Evolutionary conservation across 2,797 vertebrate species (phyloP), one percentile per base, ranked within the genome.

Genomic region (Lepilemur ruficaudatus): DNA sequence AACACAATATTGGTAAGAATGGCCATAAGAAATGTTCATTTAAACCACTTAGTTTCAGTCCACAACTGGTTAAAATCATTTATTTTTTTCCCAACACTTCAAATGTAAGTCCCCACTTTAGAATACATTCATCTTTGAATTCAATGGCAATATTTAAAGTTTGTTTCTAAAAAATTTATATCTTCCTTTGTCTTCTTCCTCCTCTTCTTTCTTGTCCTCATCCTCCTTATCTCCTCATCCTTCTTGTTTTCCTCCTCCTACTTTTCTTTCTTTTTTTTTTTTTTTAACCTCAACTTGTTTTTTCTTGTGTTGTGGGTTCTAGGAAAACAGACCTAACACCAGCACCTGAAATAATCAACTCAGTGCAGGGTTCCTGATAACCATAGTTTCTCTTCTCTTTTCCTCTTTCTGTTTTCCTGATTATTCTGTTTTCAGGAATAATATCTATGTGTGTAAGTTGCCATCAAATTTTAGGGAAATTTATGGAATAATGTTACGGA

Each of bases 91-190:
- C 70, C 2, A 20, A 25, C 28, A 57, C 23, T 13, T 89, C 30
- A 95, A 87, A 86, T 87, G 1, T 48, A 86, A 84, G 38, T 30
- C 4, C 28, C 30, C 80, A 50, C 25, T 91, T 91, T 76, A 79
- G 0, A n/a, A 41, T 46, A 70, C 59, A 91, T 76, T 65, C 5
- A 0, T 88, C 61, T 78, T 87, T 91, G 23, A 92, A 88, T 76
- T 92, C 12, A 52, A 41, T 57, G 28, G 12, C 11, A 55, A 3
- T 38, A 48, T 63, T 48, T 79, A 89, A 79, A 79, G 4, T 70
- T 88, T 85, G 5, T 52, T 89, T 93, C 38, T 84, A 55, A 83
- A 88, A 94, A 69, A 90, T 70, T n/a, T 55, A 9, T 73, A 76
- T 80, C 6, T 59, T 52, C 52, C 46, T 38, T 48, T 35, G 17